Evolutionary conservation across 2,797 vertebrate genomes (phyloP), one percentile per base, ranked within the genome.

Genomic region (Gallinago solitaria): DNA sequence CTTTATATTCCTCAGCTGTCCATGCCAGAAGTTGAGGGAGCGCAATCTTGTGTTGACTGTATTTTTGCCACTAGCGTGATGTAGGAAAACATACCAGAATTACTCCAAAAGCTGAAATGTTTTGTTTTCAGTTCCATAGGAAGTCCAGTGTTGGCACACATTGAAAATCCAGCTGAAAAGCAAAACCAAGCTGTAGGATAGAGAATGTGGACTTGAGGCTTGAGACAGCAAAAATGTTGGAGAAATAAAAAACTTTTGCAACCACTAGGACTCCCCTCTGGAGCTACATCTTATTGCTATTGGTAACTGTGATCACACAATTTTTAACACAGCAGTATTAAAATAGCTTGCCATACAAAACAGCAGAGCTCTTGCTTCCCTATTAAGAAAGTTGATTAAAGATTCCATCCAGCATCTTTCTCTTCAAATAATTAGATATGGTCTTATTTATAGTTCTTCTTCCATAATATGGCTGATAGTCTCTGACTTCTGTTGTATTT

Each of bases 231-330:
- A 97, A 97, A 92, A 79, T 18, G 81, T 90, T 96, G 96, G 85
- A 94, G 92, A 93, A 93, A 94, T 93, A 93, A 87, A 90, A 94
- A 96, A 97, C 95, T 98, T 98, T 97, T 95, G 81, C 95, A 85
- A 75, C 95, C 94, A 94, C 89, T 88, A 75, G 79, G 74, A 95
- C 85, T 96, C 91, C 82, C 30, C 69, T 91, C 94, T 90, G 95
- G 82, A 95, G 75, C 78, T 95, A 70, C 77, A 56, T 95, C 94
- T 96, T 93, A 89, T 94, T 96, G 96, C 89, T 77, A 63, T 78
- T 88, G 93, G 85, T 93, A 92, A 77, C 75, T 86, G 64, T 43
- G 76, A 88, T 95, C 88, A 63, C 75, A 83, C 81, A 85, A 75
- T 89, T 92, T 95, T 71, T 91, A 96, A 95, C 87, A 87, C 67